Evolutionary conservation across 2,888 invertebrate species (phyloP), one percentile per base, ranked within the genome.

Genomic region (Pammene aurita): DNA sequence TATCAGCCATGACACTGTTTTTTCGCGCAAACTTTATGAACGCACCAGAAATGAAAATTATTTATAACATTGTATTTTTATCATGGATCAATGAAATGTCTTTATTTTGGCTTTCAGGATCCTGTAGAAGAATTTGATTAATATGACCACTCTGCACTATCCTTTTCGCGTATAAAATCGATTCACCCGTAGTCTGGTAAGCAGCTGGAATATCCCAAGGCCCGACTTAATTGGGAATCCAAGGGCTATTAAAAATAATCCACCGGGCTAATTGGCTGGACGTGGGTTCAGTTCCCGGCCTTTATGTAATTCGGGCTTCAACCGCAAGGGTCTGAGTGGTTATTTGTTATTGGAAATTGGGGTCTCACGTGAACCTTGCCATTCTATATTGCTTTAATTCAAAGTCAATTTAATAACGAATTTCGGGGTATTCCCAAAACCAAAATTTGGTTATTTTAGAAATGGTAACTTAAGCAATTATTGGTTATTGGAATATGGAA

Each of bases 201-300:
- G 2, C 54, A 7, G 13, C 34, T 35, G 54, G 54, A 54, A 54
- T 54, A 54, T 0, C n/a, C 7, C 34, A 34, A n/a, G 54, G 34
- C 54, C 42, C 56, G 56, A 62, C n/a, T 57, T 63, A 67, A 67
- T 67, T 67, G 67, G 55, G 16, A 16, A 34, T 50, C 62, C 16
- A 41, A 34, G 34, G 48, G 14, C 48, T 46, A 42, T 58, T 52
- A 66, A 56, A 67, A 67, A 57, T 67, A 50, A 62, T 62, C 62
- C 50, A 56, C 62, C 62, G 41, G 50, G 50, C 50, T 67, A 67
- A 67, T 67, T 67, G 67, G 67, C 16, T n/a, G 52, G 62, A 50
- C 62, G 62, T 35, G 50, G 50, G 48, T 56, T 57, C 55, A 16
- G 62, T 61, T 62, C 67, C n/a, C 56, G 56, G 56, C 35, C 11